Percentiles rank a stretch among this genome's conserved stretches.
Evolutionary conservation across 2,888 invertebrate genomes (phyloP).

Genomic region (Coelogynopora nodosa): DNA sequence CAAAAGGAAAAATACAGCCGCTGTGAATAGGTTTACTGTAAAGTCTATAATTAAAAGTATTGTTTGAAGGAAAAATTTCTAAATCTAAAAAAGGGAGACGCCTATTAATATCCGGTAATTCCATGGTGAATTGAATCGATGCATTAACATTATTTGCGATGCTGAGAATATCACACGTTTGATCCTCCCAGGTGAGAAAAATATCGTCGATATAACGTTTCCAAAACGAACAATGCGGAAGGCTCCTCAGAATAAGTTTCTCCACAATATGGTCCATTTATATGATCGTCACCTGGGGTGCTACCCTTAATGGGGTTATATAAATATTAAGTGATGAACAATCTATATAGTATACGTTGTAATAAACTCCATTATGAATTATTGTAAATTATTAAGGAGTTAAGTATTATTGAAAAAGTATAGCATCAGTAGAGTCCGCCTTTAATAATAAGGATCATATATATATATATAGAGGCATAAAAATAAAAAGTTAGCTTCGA

Average conservation of each 20-base stretch:
- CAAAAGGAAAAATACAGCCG: neutral
- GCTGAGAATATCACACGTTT: neutral
- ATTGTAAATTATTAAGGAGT: no score
- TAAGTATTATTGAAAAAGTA: no score
- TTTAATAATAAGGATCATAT: no score
- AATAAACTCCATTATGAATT: no score
- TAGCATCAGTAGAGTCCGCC: no score
- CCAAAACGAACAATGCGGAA: neutral
- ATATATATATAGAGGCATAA: no score
- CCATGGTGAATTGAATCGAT: neutral
- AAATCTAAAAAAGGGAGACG: neutral
- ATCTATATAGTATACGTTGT: no score
- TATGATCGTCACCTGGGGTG: neutral
- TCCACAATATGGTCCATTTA: constrained; percentile 7
- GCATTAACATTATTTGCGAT: neutral
- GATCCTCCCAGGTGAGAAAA: constrained; percentile 2
- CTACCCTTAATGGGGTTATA: no score
- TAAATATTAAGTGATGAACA: no score
- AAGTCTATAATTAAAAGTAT: neutral
- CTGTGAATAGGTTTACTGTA: neutral
- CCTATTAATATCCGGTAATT: neutral
- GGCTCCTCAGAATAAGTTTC: neutral
- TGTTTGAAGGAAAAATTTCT: neutral
- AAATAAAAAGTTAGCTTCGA: no score
- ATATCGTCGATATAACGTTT: neutral